These are phyloP conservation scores for Psittacula echo DNA, from an alignment of 2,797 vertebrate species.

Conservation along the genomic window DNA sequence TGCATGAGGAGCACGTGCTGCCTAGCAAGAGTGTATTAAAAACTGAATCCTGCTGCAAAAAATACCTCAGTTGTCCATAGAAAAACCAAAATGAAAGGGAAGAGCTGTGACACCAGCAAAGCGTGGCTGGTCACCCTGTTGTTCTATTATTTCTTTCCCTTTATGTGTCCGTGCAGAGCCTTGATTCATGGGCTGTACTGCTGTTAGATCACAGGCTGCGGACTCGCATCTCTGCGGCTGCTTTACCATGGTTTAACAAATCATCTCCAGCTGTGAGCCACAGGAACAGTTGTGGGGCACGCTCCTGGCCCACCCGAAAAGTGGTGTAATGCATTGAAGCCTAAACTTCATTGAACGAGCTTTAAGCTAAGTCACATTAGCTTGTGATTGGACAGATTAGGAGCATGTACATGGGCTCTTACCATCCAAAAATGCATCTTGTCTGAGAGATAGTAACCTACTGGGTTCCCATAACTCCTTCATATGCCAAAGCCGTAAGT, in stretches of 20 bases:
- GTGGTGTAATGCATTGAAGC: not conserved
- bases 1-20: not conserved
- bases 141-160: not conserved
- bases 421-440: not conserved
- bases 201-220: not conserved
- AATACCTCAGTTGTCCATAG: not conserved
- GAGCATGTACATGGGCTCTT: not conserved
- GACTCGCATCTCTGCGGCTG: not conserved
- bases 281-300: not conserved
- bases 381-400: not conserved
- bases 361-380: not conserved
- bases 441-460: not conserved
- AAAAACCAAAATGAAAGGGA: not conserved
- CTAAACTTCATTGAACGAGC: not conserved
- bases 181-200: not conserved
- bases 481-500: not conserved
- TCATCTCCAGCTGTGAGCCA: not conserved
- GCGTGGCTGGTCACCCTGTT: not conserved
- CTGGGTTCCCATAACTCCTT: not conserved
- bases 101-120: not conserved
- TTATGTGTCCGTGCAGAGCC: fast-evolving
- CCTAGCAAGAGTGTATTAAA: not conserved
- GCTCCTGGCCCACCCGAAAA: not conserved
- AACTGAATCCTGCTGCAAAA: not conserved
- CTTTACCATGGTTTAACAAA: not conserved